Conservation (phyloP, 2,888 invertebrate genomes). For the Autographa gamma region DNA sequence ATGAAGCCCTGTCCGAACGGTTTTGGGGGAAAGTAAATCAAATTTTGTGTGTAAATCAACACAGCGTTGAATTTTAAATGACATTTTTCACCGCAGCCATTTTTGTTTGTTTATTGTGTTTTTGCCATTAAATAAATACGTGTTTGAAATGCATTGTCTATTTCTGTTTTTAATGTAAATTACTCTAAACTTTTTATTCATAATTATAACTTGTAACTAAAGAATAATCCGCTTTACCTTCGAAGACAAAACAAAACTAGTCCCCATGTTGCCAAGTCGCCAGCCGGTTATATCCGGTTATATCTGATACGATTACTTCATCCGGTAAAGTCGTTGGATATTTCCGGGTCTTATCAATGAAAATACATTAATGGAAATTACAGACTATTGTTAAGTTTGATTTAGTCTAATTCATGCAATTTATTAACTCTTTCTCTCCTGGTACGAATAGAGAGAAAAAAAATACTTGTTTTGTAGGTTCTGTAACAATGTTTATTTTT, state of each 20-base stretch:
- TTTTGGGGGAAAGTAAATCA: slow-evolving; percentile 32
- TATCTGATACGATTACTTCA: slow-evolving; percentile 28
- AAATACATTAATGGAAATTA: too few species aligned
- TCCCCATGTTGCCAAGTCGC: slow-evolving; percentile 31
- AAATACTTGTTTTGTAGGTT: too few species aligned
- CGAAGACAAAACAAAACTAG: slow-evolving; percentile 10
- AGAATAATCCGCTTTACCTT: too few species aligned
- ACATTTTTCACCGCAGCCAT: slow-evolving; percentile 9
- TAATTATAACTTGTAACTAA: not conserved
- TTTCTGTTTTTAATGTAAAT: not conserved
- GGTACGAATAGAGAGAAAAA: too few species aligned
- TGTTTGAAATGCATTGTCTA: not conserved
- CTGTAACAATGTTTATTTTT: not conserved
- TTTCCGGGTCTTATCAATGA: too few species aligned
- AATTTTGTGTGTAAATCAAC: slow-evolving; percentile 26
- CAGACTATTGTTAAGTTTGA: too few species aligned
- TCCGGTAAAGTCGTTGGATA: too few species aligned
- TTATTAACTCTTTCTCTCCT: too few species aligned
- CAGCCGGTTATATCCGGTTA: slow-evolving; percentile 20
- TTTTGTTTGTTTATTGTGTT: slow-evolving; percentile 8
- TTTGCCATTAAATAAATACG: slow-evolving; percentile 8
- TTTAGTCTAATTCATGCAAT: too few species aligned
- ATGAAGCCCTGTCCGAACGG: slow-evolving; percentile 36
- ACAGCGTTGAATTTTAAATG: slow-evolving; percentile 30
- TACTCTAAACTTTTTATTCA: not conserved